Evolutionary conservation across 2,888 invertebrate species (phyloP).

Genomic region (Belgica antarctica): DNA sequence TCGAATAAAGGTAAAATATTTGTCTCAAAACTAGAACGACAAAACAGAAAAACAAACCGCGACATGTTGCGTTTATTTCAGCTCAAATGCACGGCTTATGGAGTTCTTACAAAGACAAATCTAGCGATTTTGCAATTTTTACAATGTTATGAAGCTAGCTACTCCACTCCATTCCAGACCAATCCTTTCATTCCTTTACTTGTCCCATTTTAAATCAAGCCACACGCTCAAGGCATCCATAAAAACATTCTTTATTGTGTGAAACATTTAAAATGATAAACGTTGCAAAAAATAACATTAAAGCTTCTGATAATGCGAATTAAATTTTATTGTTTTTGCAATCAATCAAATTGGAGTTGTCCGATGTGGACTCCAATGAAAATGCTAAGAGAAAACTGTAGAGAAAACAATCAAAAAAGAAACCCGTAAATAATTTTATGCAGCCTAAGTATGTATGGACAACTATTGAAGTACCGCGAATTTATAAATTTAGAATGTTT

Average conservation of each 20-base stretch:
- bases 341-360: slow-evolving; percentile 28
- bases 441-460: not conserved
- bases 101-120: no score
- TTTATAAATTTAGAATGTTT: not conserved
- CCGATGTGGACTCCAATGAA: not conserved
- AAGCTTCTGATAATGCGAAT: slow-evolving; percentile 20
- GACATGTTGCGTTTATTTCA: no score
- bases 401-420: not conserved
- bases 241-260: slow-evolving; percentile 32
- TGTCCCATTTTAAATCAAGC: no score
- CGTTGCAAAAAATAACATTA: slow-evolving; percentile 21
- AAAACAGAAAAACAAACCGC: no score
- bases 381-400: not conserved
- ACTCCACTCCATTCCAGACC: no score
- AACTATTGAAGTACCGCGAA: not conserved
- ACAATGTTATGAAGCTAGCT: no score
- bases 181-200: no score
- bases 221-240: not conserved
- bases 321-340: slow-evolving; percentile 22
- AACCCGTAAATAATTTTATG: not conserved
- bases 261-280: slow-evolving; percentile 38
- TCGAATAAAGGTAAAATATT: slow-evolving; percentile 22
- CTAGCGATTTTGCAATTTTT: no score
- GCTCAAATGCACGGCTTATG: no score
- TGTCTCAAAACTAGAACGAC: not conserved